Evolutionary conservation across 2,888 invertebrate species (phyloP).

Genomic region (Eumacrocentrus americanus): DNA sequence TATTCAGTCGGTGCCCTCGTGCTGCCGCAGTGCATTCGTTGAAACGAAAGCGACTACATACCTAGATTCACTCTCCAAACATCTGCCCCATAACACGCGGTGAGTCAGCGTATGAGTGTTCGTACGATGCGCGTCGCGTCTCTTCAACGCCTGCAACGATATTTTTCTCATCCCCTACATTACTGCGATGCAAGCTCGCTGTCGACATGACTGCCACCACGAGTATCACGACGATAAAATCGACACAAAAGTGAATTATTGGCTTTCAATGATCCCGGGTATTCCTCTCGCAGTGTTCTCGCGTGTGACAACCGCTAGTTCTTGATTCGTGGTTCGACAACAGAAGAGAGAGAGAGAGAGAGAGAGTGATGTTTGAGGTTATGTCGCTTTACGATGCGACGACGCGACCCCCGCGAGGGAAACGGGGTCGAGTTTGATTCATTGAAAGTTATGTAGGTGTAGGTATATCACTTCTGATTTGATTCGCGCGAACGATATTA

Average conservation of each 20-base stretch:
- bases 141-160: neutral
- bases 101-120: neutral
- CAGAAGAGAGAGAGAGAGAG: too few species aligned
- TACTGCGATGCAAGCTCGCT: neutral
- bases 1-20: neutral
- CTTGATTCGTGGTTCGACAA: neutral
- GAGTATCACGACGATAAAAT: neutral
- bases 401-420: slow-evolving; percentile 2
- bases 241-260: neutral
- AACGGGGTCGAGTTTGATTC: slow-evolving; percentile 2
- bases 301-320: too few species aligned
- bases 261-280: too few species aligned
- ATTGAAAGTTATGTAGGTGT: too few species aligned
- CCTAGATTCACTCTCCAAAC: neutral
- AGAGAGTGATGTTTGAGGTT: slow-evolving; percentile 5
- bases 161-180: neutral
- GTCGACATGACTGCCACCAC: neutral
- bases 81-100: neutral
- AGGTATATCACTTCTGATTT: neutral
- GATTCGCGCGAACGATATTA: neutral
- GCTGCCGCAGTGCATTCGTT: neutral
- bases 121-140: neutral
- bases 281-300: too few species aligned
- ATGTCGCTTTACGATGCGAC: slow-evolving; percentile 5
- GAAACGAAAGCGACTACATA: too few species aligned